These are phyloP conservation scores for Neosilurus hyrtlii DNA, from an alignment of 2,797 vertebrate genomes.

Conservation along the genomic window DNA sequence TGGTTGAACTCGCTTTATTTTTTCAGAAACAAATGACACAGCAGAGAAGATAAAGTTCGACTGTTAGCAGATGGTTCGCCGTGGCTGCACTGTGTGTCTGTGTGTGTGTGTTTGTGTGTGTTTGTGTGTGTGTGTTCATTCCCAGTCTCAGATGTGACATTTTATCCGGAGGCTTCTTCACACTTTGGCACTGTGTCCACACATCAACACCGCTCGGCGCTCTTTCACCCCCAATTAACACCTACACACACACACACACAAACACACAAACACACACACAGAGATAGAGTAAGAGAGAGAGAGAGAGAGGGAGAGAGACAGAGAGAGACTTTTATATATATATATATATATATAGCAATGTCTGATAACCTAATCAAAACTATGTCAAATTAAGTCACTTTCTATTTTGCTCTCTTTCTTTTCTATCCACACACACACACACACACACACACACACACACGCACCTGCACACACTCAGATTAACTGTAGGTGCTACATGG, in stretches of 20 bases:
- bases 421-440: not conserved
- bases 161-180: constrained; percentile 52
- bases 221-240: constrained; percentile 78
- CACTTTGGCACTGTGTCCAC: constrained; percentile 46
- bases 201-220: constrained; percentile 57
- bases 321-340: no score
- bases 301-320: no score
- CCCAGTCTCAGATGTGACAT: constrained; percentile 40
- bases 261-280: constrained; percentile 65
- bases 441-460: constrained; percentile 15
- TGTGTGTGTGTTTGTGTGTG: constrained; percentile 18
- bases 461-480: constrained; percentile 5
- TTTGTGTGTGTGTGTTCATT: constrained; percentile 27
- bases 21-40: not conserved
- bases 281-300: no score
- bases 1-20: not conserved
- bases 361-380: not conserved
- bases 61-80: constrained; percentile 22
- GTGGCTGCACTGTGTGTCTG: not conserved
- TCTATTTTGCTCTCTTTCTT: not conserved
- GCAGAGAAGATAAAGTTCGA: constrained; percentile 8
- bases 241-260: constrained; percentile 34
- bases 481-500: constrained; percentile 28
- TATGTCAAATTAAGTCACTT: not conserved
- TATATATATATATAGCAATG: not conserved